A percentile compares a stretch with the other conserved stretches of the same genome.
Evolutionary conservation across 2,888 invertebrate genomes (phyloP).

Genomic region (Tetragonula carbonaria): DNA sequence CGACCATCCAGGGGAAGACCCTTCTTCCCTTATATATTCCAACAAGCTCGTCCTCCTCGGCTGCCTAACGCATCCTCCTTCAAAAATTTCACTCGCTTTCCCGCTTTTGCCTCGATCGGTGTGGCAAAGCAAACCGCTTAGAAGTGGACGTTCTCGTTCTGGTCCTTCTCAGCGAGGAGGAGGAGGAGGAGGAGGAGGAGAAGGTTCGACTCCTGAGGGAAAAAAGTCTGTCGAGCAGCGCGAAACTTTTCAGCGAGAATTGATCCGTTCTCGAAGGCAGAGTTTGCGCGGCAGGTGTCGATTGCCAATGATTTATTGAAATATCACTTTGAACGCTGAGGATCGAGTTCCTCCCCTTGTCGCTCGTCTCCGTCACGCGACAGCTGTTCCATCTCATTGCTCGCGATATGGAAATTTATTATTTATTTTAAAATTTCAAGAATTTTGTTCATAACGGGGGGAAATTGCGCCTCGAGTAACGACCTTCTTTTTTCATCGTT

Average conservation of each 20-base stretch:
- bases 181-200: too few species aligned
- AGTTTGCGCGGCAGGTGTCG: slow-evolving; percentile 14
- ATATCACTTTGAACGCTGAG: not conserved
- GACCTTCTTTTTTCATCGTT: too few species aligned
- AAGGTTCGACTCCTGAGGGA: not conserved
- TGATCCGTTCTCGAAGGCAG: slow-evolving; percentile 4
- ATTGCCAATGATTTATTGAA: slow-evolving; percentile 18
- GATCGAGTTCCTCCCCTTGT: not conserved
- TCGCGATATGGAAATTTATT: slow-evolving; percentile 1
- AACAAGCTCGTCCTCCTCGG: slow-evolving; percentile 42
- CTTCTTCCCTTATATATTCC: slow-evolving; percentile 51
- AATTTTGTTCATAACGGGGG: too few species aligned
- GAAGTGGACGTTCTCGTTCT: not conserved
- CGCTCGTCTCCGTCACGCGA: slow-evolving; percentile 6
- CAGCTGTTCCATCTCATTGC: slow-evolving; percentile 17
- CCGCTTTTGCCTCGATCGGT: slow-evolving; percentile 3
- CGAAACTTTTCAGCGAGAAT: slow-evolving; percentile 5
- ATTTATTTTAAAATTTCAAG: not conserved
- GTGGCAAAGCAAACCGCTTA: not conserved
- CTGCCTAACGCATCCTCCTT: slow-evolving; percentile 10
- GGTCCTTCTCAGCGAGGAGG: not conserved
- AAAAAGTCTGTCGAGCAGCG: not conserved
- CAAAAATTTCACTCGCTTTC: slow-evolving; percentile 35
- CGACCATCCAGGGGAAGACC: slow-evolving; percentile 54
- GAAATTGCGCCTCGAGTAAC: too few species aligned